These are phyloP conservation scores for Pogonomyrmex barbatus DNA, from an alignment of 1,140 invertebrate species.

Conservation along the genomic window DNA sequence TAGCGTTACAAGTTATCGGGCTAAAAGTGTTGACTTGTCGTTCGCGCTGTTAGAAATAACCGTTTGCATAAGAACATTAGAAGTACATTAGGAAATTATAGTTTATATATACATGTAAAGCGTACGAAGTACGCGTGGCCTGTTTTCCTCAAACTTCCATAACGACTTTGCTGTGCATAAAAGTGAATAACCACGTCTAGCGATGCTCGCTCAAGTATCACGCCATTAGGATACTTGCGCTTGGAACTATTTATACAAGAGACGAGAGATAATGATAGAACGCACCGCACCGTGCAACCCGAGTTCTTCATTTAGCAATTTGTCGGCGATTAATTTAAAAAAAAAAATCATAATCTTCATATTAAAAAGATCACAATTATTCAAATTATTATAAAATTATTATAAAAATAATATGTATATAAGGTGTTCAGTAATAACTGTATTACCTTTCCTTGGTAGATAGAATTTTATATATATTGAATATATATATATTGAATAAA, in stretches of 20 bases:
- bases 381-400: not conserved
- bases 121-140: conserved; percentile 13
- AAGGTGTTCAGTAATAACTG: too few relatives aligned
- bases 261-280: not conserved
- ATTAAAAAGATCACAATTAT: not conserved
- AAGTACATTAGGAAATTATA: conserved; percentile 52
- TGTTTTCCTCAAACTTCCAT: conserved; percentile 43
- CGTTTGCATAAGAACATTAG: conserved; percentile 51
- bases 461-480: too few relatives aligned
- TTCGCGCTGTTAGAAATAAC: conserved; percentile 39
- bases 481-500: too few relatives aligned
- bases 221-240: not conserved
- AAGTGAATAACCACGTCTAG: conserved; percentile 49
- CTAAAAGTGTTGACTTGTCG: conserved; percentile 55
- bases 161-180: conserved; percentile 34
- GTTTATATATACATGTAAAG: conserved; percentile 39
- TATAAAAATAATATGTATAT: too few relatives aligned
- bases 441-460: too few relatives aligned
- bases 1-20: not conserved
- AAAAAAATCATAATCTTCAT: not conserved
- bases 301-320: not conserved
- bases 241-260: conserved; percentile 35
- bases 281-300: not conserved
- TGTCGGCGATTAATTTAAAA: conserved; percentile 1
- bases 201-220: conserved; percentile 19